Evolutionary conservation across 2,113 vertebrate species (phyloP).

Genomic region (Bubo bubo): DNA sequence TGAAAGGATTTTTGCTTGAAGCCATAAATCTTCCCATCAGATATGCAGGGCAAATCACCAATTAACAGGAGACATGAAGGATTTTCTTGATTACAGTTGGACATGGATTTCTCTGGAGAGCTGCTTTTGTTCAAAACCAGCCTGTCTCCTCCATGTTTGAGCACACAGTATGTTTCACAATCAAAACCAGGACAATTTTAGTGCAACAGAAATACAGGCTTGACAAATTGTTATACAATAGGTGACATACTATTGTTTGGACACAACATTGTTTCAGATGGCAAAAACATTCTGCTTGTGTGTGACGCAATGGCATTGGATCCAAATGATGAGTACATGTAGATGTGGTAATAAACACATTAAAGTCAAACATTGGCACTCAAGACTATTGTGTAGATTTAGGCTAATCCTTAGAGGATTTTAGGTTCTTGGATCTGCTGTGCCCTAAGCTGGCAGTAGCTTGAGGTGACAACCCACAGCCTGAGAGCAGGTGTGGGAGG

Average conservation of each 20-base stretch:
- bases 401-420: not conserved
- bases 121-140: conserved; percentile 30
- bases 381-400: not conserved
- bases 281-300: not conserved
- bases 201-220: not conserved
- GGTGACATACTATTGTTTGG: not conserved
- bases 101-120: conserved; percentile 51
- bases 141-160: not conserved
- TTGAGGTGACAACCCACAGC: not conserved
- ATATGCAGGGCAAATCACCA: conserved; percentile 34
- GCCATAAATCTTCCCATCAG: conserved; percentile 37
- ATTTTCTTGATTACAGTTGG: conserved; percentile 41
- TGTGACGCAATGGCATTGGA: not conserved
- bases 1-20: conserved; percentile 59
- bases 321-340: not conserved
- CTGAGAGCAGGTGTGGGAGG: not conserved
- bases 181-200: not conserved
- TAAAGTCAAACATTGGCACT: not conserved
- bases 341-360: not conserved
- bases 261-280: not conserved
- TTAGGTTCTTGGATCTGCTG: not conserved
- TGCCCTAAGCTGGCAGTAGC: not conserved
- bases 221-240: not conserved
- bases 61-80: conserved; percentile 38
- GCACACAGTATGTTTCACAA: not conserved